A percentile compares a stretch with the other conserved stretches of the same genome.
phyloP scores from a whole-genome alignment of 1,140 invertebrate species.

The Drosophila saltans region DNA sequence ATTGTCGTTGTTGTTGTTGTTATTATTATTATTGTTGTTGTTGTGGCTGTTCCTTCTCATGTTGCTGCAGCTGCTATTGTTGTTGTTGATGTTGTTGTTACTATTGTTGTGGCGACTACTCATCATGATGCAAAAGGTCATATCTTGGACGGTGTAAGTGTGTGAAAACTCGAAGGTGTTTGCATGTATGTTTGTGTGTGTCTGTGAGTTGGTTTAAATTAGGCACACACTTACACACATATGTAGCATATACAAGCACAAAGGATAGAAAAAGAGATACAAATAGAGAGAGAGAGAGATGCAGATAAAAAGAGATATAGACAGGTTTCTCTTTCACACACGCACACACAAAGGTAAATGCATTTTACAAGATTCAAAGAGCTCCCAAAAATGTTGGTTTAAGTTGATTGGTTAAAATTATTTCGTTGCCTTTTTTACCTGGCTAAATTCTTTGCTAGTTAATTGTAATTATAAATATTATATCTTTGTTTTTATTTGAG shows the following conservation, averaged over 20 bases:
- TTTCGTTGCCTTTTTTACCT: slow-evolving; percentile 48
- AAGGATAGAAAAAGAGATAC: background rate
- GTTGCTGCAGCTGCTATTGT: slow-evolving; percentile 1
- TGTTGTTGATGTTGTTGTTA: slow-evolving; percentile 6
- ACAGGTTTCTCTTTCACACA: background rate
- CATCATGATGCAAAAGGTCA: slow-evolving; percentile 42
- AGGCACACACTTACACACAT: background rate
- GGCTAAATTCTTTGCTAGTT: slow-evolving; percentile 29
- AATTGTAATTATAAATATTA: slow-evolving; percentile 15
- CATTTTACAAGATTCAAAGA: slow-evolving; percentile 15
- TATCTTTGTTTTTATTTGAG: no score
- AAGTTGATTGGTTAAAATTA: slow-evolving; percentile 9
- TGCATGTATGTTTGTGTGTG: background rate
- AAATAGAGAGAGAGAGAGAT: slow-evolving; percentile 9
- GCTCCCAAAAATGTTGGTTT: slow-evolving; percentile 41
- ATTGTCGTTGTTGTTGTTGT: slow-evolving; percentile 28
- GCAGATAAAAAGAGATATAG: background rate
- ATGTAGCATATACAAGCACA: background rate
- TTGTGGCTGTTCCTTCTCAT: background rate
- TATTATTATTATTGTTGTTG: slow-evolving; percentile 33
- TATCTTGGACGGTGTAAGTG: slow-evolving; percentile 9
- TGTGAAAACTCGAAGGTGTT: background rate
- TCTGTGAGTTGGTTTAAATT: background rate
- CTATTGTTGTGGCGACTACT: slow-evolving; percentile 21
- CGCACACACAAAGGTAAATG: background rate